Conservation (phyloP, 2,113 vertebrate species). For the Accipiter cooperii region DNA sequence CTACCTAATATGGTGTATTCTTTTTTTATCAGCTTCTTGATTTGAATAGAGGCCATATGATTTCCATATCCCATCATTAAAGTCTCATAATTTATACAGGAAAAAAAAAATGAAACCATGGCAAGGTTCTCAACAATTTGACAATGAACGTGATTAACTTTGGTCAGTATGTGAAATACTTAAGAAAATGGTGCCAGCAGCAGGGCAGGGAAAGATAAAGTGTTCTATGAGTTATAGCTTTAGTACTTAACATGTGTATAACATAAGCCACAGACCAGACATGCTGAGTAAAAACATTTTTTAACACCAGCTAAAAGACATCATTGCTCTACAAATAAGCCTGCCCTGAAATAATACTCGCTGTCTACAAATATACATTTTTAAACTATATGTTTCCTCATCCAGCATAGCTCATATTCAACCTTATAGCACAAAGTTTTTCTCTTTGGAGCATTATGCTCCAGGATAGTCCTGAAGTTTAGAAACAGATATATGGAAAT, state of each 20-base stretch:
- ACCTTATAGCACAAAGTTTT: not conserved
- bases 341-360: not conserved
- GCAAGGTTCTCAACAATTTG: not conserved
- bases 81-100: not conserved
- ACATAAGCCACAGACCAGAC: not conserved
- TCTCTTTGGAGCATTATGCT: not conserved
- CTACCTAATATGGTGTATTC: not conserved
- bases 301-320: not conserved
- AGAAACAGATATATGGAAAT: not conserved
- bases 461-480: not conserved
- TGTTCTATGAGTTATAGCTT: not conserved
- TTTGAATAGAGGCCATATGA: not conserved
- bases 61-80: not conserved
- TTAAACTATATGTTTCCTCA: not conserved
- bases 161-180: not conserved
- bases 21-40: not conserved
- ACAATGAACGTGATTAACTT: constrained; percentile 13
- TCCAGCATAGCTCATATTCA: not conserved
- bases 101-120: not conserved
- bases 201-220: not conserved
- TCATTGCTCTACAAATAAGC: not conserved
- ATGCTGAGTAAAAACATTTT: not conserved
- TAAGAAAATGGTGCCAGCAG: constrained; percentile 11
- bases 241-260: not conserved
- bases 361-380: not conserved